These are phyloP conservation scores for Lasioglossum leucozonium DNA, from an alignment of 2,888 invertebrate species.

Conservation along the genomic window DNA sequence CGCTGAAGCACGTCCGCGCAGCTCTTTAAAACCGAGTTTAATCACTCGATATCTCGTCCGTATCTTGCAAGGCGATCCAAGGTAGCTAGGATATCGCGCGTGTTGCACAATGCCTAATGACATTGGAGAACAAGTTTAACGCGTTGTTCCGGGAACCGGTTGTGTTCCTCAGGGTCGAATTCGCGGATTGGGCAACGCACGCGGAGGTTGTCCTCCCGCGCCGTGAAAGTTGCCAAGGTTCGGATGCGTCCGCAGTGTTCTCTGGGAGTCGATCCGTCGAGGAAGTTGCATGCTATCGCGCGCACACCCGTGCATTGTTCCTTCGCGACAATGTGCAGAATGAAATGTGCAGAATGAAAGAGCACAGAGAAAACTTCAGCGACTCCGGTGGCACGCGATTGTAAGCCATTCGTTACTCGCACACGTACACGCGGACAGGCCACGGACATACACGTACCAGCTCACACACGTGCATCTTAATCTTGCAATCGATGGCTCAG, in stretches of 20 bases:
- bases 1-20: not conserved
- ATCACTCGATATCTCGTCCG: not conserved
- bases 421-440: not conserved
- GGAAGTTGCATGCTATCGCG: not conserved
- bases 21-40: not conserved
- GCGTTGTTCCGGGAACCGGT: slow-evolving; percentile 22
- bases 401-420: not conserved
- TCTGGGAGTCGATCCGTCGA: slow-evolving; percentile 16
- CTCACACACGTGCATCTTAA: not conserved
- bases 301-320: slow-evolving; percentile 27
- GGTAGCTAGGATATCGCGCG: not conserved
- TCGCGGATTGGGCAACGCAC: slow-evolving; percentile 15
- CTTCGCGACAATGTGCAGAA: not conserved
- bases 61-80: not conserved
- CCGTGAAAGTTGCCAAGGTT: slow-evolving; percentile 50
- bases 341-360: slow-evolving; percentile 2
- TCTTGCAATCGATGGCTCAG: not conserved
- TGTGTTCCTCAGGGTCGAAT: slow-evolving; percentile 41
- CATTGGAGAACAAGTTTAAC: slow-evolving; percentile 26
- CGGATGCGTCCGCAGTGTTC: not conserved
- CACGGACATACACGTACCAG: not conserved
- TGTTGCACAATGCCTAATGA: not conserved
- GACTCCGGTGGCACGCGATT: slow-evolving; percentile 7
- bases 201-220: not conserved
- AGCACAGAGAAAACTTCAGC: slow-evolving; percentile 1